A percentile compares a stretch with the other conserved stretches of the same genome.
These are phyloP conservation scores for Aphidius colemani DNA, from an alignment of 2,888 invertebrate species.

Conservation along the genomic window DNA sequence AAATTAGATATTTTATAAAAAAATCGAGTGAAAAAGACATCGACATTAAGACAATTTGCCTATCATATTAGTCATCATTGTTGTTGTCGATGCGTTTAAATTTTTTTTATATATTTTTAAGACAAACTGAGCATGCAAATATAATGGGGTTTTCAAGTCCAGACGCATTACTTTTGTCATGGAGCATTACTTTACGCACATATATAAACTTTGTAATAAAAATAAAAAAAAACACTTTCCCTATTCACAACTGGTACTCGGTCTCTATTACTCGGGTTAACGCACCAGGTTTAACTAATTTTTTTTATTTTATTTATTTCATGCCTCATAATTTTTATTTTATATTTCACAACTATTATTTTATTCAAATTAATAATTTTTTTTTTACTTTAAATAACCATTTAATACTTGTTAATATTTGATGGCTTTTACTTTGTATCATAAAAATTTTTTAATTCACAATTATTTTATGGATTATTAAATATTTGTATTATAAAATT, in stretches of 20 bases:
- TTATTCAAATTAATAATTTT: background rate
- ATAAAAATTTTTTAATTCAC: no score
- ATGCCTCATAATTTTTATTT: slow-evolving; percentile 22
- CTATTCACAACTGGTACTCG: slow-evolving; percentile 12
- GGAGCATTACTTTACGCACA: slow-evolving; percentile 27
- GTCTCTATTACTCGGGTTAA: slow-evolving; percentile 46
- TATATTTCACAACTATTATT: background rate
- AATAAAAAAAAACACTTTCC: slow-evolving; percentile 16
- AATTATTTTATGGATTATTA: background rate
- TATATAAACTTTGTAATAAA: slow-evolving; percentile 2
- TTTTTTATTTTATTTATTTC: slow-evolving; percentile 25
- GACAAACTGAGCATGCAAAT: background rate
- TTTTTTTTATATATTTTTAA: background rate
- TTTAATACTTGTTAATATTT: background rate
- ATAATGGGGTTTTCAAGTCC: slow-evolving; percentile 8
- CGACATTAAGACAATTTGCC: background rate
- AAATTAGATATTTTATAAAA: no score
- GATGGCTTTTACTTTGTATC: no score
- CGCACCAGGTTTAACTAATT: slow-evolving; percentile 44
- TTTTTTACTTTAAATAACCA: no score
- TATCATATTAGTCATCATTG: background rate
- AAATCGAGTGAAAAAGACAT: no score
- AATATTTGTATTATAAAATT: no score
- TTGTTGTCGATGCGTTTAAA: background rate
- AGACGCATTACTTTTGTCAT: slow-evolving; percentile 31